Evolutionary conservation across 2,113 vertebrate genomes (phyloP), one percentile per base, ranked within the genome.

Genomic region (Cyanistes caeruleus): DNA sequence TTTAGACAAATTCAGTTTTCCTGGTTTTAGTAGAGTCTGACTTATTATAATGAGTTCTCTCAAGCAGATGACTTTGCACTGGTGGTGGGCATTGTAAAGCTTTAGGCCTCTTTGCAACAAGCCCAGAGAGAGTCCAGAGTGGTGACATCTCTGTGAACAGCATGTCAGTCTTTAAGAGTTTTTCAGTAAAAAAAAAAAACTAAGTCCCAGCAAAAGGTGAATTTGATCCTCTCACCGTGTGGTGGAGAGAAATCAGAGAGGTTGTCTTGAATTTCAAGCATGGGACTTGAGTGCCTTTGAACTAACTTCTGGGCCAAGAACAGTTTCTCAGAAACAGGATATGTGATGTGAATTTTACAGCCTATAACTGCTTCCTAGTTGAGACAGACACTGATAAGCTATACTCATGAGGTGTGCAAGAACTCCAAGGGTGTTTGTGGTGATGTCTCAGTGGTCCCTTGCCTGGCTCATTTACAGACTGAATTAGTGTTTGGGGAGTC

Each of bases 301-400:
- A 90, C 69, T 55, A 86, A 88, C 65, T 56, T 86, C 48, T 62
- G 20, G 92, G 68, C 94, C 94, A 94, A 95, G 97, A 95, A 75
- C 60, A 93, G 79, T 95, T 89, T 41, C 83, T 96, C 59, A 86
- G 91, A 75, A 95, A 89, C 64, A 77, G 88, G 90, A 92, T 82
- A 81, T 73, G 91, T 62, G 64, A 21, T 53, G 88, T 89, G 80
- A 89, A 58, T 83, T 97, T 97, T 93, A 93, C 43, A 90, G 76
- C 51, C 92, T 88, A 22, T 90, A 81, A 89, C 84, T 90, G 65
- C 87, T 90, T 95, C 87, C 94, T 88, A 60, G 77, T 65, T 90
- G 62, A 67, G 65, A 86, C 72, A 53, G 80, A 73, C 84, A 87
- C 88, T 75, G 92, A 88, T 79, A 90, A 97, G 74, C 81, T 80